phyloP scores from a whole-genome alignment of 2,888 invertebrate species.

The Papilio protenor region DNA sequence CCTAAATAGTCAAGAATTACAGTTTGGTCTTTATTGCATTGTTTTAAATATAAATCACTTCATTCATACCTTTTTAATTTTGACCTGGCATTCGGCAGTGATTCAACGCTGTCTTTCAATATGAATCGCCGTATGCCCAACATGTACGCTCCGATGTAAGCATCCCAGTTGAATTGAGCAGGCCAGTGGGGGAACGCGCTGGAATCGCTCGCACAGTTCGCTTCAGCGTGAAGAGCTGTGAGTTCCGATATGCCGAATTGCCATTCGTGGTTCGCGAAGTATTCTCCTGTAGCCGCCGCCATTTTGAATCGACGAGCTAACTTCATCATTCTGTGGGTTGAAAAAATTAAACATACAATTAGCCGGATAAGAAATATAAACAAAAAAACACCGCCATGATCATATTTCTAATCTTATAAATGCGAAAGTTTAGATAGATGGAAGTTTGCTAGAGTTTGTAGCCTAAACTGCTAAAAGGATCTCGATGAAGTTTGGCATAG shows the following conservation, averaged over 20 bases:
- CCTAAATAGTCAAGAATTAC: too few relatives aligned
- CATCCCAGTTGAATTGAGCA: slow-evolving; percentile 89
- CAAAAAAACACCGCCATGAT: too few relatives aligned
- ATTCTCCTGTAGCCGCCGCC: slow-evolving; percentile 91
- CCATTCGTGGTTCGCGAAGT: slow-evolving; percentile 95
- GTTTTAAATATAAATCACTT: too few relatives aligned
- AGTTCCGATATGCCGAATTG: slow-evolving; percentile 88
- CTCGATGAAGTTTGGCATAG: too few relatives aligned
- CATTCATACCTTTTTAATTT: slow-evolving; percentile 89
- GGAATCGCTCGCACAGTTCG: slow-evolving; percentile 80
- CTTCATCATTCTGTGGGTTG: slow-evolving; percentile 89
- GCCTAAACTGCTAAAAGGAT: too few relatives aligned
- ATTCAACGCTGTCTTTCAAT: slow-evolving; percentile 89
- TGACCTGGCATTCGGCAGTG: slow-evolving; percentile 85
- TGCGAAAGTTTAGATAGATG: too few relatives aligned
- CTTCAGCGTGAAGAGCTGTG: slow-evolving; percentile 82
- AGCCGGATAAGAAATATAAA: too few relatives aligned
- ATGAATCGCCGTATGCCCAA: slow-evolving; percentile 93
- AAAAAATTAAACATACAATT: neutral
- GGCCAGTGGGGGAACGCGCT: slow-evolving; percentile 86
- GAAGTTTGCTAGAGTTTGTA: too few relatives aligned
- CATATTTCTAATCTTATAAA: too few relatives aligned
- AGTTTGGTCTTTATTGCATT: too few relatives aligned
- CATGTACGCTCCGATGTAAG: slow-evolving; percentile 91
- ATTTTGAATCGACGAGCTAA: slow-evolving; percentile 91